phyloP scores from a whole-genome alignment of 1,140 invertebrate species.

The Anagrus nilaparvatae region DNA sequence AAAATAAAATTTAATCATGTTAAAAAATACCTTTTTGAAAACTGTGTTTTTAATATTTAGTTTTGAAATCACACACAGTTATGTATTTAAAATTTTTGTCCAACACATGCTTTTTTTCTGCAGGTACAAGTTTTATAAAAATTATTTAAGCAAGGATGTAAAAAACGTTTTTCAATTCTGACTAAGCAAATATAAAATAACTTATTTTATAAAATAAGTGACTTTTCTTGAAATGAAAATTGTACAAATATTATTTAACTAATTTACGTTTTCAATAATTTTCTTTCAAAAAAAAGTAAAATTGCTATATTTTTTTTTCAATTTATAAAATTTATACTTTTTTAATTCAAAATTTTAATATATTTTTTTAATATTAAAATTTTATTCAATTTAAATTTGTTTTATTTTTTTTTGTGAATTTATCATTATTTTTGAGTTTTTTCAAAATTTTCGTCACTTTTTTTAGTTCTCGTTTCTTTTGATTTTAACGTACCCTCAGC shows the following conservation, averaged over 20 bases:
- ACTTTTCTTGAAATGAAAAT: conserved; percentile 18
- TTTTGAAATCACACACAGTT: neutral
- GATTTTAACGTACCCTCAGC: no score
- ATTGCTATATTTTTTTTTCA: neutral
- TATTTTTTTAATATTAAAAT: neutral
- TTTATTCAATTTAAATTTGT: no score
- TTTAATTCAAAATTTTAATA: conserved; percentile 1
- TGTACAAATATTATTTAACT: conserved; percentile 9
- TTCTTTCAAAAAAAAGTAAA: no score
- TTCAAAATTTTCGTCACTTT: no score
- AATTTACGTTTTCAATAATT: neutral
- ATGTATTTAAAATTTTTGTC: neutral
- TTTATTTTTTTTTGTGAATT: no score
- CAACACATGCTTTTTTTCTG: neutral
- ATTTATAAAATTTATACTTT: neutral
- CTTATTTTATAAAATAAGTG: neutral
- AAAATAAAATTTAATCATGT: no score
- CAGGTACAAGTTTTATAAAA: neutral
- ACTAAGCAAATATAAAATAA: neutral
- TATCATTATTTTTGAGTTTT: no score
- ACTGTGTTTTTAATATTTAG: neutral
- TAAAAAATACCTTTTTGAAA: no score
- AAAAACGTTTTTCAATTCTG: no score
- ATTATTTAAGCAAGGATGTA: no score
- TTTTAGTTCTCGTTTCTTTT: no score